Conservation (phyloP, 1,140 invertebrate species). For the Brachionus koreanus region DNA sequence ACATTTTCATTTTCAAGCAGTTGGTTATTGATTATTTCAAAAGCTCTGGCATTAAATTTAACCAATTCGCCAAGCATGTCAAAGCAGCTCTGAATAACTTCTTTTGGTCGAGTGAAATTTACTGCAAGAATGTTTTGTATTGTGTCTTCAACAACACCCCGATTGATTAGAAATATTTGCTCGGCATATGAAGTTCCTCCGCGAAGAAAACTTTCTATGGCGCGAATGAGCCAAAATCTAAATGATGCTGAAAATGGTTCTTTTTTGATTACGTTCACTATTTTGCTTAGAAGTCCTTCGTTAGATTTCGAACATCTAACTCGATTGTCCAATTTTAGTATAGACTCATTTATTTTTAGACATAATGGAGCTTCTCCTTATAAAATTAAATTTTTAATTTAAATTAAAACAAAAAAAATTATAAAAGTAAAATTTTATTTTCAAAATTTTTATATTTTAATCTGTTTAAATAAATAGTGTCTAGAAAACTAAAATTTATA, state of each 20-base stretch:
- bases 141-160: conserved; percentile 56
- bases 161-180: conserved; percentile 59
- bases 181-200: conserved; percentile 60
- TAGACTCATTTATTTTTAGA: not conserved
- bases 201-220: conserved; percentile 60
- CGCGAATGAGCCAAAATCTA: conserved; percentile 61
- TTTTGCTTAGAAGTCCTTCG: conserved; percentile 57
- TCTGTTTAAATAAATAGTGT: no score
- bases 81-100: conserved; percentile 61
- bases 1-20: conserved; percentile 52
- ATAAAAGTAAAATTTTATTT: not conserved
- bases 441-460: not conserved
- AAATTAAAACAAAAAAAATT: not conserved
- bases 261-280: conserved; percentile 60
- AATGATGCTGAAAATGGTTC: conserved; percentile 59
- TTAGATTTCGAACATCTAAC: conserved; percentile 48
- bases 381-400: not conserved
- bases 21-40: conserved; percentile 56
- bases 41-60: conserved; percentile 61
- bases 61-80: conserved; percentile 60
- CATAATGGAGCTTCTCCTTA: conserved; percentile 6
- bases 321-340: conserved; percentile 33
- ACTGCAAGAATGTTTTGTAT: conserved; percentile 37
- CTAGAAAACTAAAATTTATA: no score
- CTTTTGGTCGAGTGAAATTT: conserved; percentile 53